These are phyloP conservation scores for Oreochromis niloticus DNA, from an alignment of 2,113 vertebrate species.

Conservation along the genomic window DNA sequence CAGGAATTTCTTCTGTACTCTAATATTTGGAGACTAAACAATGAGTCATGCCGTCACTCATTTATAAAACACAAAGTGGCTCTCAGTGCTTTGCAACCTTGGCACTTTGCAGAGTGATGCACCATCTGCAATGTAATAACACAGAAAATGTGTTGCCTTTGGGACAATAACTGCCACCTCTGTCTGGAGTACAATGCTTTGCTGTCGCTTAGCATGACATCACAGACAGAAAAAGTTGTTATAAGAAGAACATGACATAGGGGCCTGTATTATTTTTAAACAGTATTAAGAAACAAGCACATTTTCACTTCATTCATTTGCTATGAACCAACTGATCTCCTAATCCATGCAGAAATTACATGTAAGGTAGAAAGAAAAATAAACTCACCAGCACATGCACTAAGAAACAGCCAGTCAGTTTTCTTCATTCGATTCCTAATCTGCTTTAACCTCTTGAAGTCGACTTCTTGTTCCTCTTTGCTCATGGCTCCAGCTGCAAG, in stretches of 20 bases:
- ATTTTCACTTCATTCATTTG: background rate
- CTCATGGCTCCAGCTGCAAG: slow-evolving; percentile 77
- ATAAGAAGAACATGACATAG: background rate
- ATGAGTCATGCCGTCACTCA: background rate
- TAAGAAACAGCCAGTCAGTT: slow-evolving; percentile 96
- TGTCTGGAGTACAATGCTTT: background rate
- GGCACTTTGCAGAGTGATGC: background rate
- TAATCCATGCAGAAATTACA: background rate
- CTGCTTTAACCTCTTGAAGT: slow-evolving; percentile 95
- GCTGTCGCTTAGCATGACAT: slow-evolving; percentile 5
- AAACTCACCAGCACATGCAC: slow-evolving; percentile 92
- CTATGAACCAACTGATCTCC: rapidly evolving
- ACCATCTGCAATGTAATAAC: background rate
- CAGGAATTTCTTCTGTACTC: background rate
- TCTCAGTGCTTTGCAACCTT: background rate
- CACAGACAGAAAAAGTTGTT: background rate
- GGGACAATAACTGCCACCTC: slow-evolving; percentile 3
- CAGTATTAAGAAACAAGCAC: background rate
- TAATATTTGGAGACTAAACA: slow-evolving; percentile 1
- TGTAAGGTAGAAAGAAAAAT: rapidly evolving
- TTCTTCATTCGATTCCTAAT: slow-evolving; percentile 97
- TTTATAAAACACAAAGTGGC: background rate
- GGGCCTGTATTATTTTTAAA: background rate
- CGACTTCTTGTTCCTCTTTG: slow-evolving; percentile 86
- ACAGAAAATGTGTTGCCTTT: background rate